phyloP scores from a whole-genome alignment of 1,140 invertebrate species.

The Leptinotarsa defecta region DNA sequence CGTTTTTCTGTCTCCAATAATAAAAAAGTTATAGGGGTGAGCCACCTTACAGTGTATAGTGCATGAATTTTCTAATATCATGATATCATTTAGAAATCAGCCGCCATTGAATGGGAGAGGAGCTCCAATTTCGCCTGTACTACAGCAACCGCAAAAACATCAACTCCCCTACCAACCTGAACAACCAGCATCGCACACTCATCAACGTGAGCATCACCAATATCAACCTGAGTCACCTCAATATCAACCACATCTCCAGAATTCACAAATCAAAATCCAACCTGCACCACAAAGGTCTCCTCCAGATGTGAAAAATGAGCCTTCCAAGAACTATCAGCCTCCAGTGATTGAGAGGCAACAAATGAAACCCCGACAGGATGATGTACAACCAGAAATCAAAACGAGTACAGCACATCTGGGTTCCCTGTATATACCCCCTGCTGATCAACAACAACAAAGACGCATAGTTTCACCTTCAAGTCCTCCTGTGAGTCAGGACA shows the following conservation, averaged over 20 bases:
- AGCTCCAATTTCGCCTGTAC: conserved; percentile 30
- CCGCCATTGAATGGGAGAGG: conserved; percentile 9
- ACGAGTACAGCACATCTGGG: conserved; percentile 45
- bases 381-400: conserved; percentile 22
- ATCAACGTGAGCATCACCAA: conserved; percentile 7
- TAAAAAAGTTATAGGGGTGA: no score
- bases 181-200: neutral
- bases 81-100: neutral
- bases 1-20: no score
- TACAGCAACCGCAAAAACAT: conserved; percentile 30
- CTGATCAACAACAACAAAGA: conserved; percentile 48
- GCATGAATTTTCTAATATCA: no score
- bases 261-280: neutral
- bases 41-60: no score
- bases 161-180: conserved; percentile 14
- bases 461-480: conserved; percentile 52
- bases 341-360: conserved; percentile 39
- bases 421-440: conserved; percentile 53
- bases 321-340: conserved; percentile 29
- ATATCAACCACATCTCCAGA: conserved; percentile 21
- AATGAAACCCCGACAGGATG: conserved; percentile 27
- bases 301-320: conserved; percentile 26
- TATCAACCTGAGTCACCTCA: conserved; percentile 27
- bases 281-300: conserved; percentile 28
- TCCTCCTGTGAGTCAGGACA: conserved; percentile 57